Evolutionary conservation across 2,113 vertebrate genomes (phyloP).

Genomic region (Picathartes gymnocephalus): DNA sequence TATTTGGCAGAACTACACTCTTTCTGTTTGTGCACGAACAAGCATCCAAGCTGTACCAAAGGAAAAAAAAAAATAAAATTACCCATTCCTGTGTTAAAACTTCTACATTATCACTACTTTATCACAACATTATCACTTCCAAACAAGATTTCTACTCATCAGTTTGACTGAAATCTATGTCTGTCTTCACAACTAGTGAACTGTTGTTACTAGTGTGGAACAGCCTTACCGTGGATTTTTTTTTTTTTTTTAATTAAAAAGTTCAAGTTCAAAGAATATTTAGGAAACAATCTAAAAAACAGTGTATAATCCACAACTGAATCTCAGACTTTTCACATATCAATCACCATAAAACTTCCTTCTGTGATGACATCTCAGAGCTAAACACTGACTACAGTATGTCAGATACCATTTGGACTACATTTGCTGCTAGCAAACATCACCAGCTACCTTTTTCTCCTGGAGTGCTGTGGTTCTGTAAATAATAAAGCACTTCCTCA

Average conservation of each 20-base stretch:
- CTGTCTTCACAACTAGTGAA: background rate
- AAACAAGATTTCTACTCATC: background rate
- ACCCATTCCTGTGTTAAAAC: background rate
- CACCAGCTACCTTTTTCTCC: background rate
- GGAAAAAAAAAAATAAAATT: background rate
- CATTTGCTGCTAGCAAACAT: background rate
- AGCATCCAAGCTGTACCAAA: background rate
- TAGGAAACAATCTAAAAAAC: background rate
- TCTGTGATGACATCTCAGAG: background rate
- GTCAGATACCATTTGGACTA: background rate
- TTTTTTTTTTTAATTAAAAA: background rate
- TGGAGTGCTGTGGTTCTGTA: background rate
- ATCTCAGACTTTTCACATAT: background rate
- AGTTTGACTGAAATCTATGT: background rate
- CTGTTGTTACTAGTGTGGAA: background rate
- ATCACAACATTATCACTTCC: background rate
- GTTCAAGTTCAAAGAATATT: background rate
- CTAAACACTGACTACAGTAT: background rate
- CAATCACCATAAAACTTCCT: background rate
- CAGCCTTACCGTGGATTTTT: background rate
- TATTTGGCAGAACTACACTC: conserved; percentile 12
- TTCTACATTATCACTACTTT: background rate
- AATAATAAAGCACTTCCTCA: background rate
- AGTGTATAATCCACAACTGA: background rate
- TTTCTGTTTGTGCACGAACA: background rate